phyloP scores from a whole-genome alignment of 2,888 invertebrate genomes.

The Drosophila algonquin region DNA sequence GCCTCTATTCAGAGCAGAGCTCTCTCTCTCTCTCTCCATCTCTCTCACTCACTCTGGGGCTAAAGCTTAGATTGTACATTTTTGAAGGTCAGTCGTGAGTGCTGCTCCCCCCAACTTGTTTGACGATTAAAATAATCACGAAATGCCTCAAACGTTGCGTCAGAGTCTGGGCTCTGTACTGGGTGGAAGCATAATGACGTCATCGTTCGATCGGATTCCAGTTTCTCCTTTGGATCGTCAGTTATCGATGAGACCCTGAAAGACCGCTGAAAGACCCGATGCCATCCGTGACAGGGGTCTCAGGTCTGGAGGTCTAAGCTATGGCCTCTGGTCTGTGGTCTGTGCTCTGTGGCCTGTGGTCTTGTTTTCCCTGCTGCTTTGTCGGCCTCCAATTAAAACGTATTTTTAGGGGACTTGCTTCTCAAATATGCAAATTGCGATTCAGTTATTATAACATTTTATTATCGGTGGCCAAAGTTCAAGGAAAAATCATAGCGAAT shows the following conservation, averaged over 20 bases:
- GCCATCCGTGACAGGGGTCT: no score
- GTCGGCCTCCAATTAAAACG: constrained; percentile 21
- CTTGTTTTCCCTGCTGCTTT: no score
- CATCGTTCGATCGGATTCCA: neutral
- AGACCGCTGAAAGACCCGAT: no score
- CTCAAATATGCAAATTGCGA: constrained; percentile 33
- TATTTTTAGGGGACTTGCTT: constrained; percentile 3
- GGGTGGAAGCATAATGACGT: neutral
- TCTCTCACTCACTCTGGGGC: neutral
- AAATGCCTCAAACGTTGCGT: constrained; percentile 24
- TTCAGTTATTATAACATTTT: constrained; percentile 34
- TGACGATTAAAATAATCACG: constrained; percentile 37
- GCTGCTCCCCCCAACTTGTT: constrained; percentile 25
- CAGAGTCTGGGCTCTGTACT: constrained; percentile 2
- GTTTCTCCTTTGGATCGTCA: neutral
- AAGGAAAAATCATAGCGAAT: constrained; percentile 16
- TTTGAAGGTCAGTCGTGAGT: constrained; percentile 10
- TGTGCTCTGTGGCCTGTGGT: no score
- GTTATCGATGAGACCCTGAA: no score
- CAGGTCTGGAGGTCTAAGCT: no score
- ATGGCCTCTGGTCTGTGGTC: no score
- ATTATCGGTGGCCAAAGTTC: constrained; percentile 28
- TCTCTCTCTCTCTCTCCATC: no score
- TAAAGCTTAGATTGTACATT: constrained; percentile 29
- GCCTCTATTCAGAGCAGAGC: neutral